These are phyloP conservation scores for Autographa pulchrina DNA, from an alignment of 2,888 invertebrate genomes.

Conservation along the genomic window DNA sequence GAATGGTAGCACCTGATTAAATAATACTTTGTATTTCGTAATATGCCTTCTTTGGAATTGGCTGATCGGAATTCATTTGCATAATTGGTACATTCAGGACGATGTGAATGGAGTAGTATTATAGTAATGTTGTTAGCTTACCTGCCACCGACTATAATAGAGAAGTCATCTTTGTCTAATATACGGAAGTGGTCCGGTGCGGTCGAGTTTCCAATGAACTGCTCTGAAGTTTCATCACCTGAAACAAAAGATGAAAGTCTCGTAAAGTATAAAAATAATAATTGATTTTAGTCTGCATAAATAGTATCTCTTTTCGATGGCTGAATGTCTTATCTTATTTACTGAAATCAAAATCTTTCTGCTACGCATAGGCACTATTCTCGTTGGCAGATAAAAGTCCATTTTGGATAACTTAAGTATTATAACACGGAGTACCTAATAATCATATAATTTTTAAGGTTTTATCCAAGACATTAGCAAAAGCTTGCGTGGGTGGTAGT, in stretches of 20 bases:
- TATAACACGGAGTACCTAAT: not conserved
- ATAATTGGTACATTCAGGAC: constrained; percentile 22
- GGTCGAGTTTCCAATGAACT: constrained; percentile 94
- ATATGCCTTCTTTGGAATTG: constrained; percentile 37
- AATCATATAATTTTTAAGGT: not conserved
- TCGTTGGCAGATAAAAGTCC: no score
- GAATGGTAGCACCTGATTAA: constrained; percentile 37
- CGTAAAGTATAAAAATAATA: not conserved
- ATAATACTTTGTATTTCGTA: constrained; percentile 32
- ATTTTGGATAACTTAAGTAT: no score
- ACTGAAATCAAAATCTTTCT: no score
- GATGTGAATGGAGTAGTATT: constrained; percentile 22
- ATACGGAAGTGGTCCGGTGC: constrained; percentile 96
- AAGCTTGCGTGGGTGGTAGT: not conserved
- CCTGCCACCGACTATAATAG: constrained; percentile 97
- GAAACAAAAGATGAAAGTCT: constrained; percentile 80
- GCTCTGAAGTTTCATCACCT: constrained; percentile 93
- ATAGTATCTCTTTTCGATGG: not conserved
- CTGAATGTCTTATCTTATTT: not conserved
- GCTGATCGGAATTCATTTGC: constrained; percentile 21
- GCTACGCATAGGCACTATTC: no score
- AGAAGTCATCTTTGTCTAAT: constrained; percentile 95
- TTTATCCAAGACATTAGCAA: not conserved
- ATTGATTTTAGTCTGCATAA: not conserved
- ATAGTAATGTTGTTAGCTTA: constrained; percentile 76